phyloP scores from a whole-genome alignment of 2,888 invertebrate genomes.

The Crioceris asparagi region DNA sequence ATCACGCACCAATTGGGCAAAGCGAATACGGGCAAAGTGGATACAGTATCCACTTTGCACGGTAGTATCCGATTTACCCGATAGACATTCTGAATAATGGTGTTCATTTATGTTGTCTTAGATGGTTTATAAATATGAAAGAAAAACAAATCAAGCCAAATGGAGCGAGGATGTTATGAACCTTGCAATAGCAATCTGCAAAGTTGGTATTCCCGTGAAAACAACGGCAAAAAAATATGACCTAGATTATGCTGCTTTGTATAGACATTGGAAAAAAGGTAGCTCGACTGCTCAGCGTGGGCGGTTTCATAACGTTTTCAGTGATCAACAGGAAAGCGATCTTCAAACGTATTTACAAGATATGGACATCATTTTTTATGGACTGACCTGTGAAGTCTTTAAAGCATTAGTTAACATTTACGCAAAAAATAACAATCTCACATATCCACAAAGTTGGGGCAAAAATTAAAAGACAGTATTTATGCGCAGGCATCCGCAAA shows the following conservation, averaged over 20 bases:
- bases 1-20: no score
- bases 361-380: no score
- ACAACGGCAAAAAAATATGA: neutral
- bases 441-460: neutral
- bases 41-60: no score
- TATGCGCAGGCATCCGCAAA: neutral
- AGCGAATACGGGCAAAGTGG: no score
- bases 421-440: neutral
- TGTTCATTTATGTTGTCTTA: neutral
- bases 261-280: conserved; percentile 1
- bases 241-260: neutral
- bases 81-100: no score
- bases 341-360: neutral
- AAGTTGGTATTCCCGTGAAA: conserved; percentile 1
- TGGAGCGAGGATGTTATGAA: neutral
- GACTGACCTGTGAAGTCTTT: neutral
- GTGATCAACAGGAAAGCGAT: neutral
- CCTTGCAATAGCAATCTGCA: conserved; percentile 2
- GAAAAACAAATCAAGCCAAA: conserved; percentile 1
- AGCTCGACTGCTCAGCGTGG: neutral
- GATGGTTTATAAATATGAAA: conserved; percentile 1
- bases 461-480: neutral
- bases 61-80: no score
- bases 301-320: conserved; percentile 1
- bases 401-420: neutral